Evolutionary conservation across 2,888 invertebrate species (phyloP).

Genomic region (Clunio marinus): DNA sequence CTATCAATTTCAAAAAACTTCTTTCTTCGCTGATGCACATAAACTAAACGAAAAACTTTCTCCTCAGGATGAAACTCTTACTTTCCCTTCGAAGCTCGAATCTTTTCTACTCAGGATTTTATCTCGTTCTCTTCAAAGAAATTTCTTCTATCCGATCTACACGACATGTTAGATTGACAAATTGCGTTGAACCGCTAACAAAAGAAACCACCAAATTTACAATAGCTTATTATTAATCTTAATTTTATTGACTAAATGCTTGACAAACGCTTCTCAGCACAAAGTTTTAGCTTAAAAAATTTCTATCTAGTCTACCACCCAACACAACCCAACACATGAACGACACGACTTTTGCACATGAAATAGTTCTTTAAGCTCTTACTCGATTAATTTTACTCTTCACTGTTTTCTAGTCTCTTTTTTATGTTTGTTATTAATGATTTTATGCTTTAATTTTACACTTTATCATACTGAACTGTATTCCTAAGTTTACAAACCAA

Average conservation of each 20-base stretch:
- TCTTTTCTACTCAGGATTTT: constrained; percentile 15
- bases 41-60: neutral
- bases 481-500: neutral
- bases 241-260: constrained; percentile 21
- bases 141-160: neutral
- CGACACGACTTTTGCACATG: constrained; percentile 8
- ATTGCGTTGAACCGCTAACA: constrained; percentile 32
- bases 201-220: constrained; percentile 37
- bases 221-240: constrained; percentile 37
- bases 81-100: neutral
- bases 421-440: neutral
- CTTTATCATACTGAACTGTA: too few species aligned
- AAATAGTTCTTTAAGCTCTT: constrained; percentile 27
- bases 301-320: constrained; percentile 17
- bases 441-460: neutral
- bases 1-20: neutral
- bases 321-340: constrained; percentile 4
- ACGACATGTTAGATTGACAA: neutral
- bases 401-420: constrained; percentile 34
- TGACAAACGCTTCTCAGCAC: neutral
- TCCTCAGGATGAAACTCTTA: constrained; percentile 1
- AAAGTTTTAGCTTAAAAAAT: neutral
- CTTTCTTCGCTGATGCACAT: neutral
- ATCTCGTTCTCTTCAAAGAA: neutral
- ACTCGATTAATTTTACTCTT: neutral